A percentile compares a stretch with the other conserved stretches of the same genome.
These are phyloP conservation scores for Orthonychiurus folsomi DNA, from an alignment of 2,888 invertebrate genomes.

Conservation along the genomic window DNA sequence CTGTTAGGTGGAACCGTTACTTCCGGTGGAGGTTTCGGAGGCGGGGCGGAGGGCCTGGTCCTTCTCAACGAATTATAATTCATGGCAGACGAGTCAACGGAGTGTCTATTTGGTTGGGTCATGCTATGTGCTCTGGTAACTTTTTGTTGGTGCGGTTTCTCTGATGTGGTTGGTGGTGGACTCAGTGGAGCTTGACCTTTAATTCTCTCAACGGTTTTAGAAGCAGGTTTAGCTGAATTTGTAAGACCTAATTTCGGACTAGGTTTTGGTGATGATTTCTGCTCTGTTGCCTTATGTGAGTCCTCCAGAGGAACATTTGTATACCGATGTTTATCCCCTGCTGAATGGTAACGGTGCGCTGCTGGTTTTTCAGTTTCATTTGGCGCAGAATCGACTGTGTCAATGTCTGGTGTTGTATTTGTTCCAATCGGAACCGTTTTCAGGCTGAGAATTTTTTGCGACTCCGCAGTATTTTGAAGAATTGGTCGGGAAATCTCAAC, in stretches of 20 bases:
- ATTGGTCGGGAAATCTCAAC: slow-evolving; percentile 38
- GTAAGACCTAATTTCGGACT: slow-evolving; percentile 7
- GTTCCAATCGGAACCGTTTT: neutral
- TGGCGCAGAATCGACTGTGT: slow-evolving; percentile 23
- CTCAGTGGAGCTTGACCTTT: slow-evolving; percentile 12
- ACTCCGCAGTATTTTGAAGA: slow-evolving; percentile 21
- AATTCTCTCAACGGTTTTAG: slow-evolving; percentile 19
- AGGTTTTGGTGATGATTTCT: slow-evolving; percentile 2
- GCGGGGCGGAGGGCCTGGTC: slow-evolving; percentile 31
- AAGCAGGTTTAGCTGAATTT: slow-evolving; percentile 23
- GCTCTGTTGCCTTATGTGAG: neutral
- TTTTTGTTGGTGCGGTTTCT: slow-evolving; percentile 17
- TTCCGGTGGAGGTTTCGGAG: slow-evolving; percentile 34
- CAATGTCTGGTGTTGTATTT: neutral
- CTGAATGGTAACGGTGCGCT: neutral
- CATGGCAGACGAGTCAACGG: slow-evolving; percentile 20
- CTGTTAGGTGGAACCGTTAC: slow-evolving; percentile 12
- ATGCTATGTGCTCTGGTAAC: slow-evolving; percentile 37
- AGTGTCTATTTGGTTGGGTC: slow-evolving; percentile 35
- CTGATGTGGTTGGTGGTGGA: slow-evolving; percentile 24
- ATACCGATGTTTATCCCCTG: slow-evolving; percentile 10
- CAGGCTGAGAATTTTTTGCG: neutral
- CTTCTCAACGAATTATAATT: slow-evolving; percentile 36
- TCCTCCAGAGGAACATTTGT: slow-evolving; percentile 19
- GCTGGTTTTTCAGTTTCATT: slow-evolving; percentile 2